Percentiles rank a stretch among this genome's conserved stretches.
Evolutionary conservation across 2,113 vertebrate genomes (phyloP).

Genomic region (Ammodytes dubius): DNA sequence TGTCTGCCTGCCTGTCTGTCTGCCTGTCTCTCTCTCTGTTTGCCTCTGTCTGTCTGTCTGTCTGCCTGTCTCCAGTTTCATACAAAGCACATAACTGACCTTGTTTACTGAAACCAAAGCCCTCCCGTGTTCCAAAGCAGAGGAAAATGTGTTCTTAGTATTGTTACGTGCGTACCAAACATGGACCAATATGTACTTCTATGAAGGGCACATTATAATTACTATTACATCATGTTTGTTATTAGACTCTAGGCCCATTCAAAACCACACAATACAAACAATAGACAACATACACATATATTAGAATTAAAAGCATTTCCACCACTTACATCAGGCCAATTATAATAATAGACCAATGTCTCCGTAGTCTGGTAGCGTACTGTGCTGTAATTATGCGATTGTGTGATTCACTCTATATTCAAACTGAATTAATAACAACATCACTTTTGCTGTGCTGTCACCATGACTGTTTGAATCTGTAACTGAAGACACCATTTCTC

Average conservation of each 20-base stretch:
- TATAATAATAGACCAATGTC: no score
- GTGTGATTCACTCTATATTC: neutral
- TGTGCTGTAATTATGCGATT: neutral
- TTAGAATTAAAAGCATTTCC: no score
- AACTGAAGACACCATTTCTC: neutral
- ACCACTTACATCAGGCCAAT: no score
- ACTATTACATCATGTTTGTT: no score
- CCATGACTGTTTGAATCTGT: neutral
- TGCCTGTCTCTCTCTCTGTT: slow-evolving; percentile 21
- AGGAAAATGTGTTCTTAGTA: slow-evolving; percentile 9
- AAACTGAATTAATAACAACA: neutral
- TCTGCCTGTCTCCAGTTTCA: slow-evolving; percentile 49
- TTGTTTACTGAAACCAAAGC: slow-evolving; percentile 67
- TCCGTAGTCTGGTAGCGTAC: no score
- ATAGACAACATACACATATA: neutral
- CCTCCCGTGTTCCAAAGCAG: slow-evolving; percentile 23
- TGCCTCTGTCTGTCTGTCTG: no score
- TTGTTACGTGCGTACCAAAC: slow-evolving; percentile 15
- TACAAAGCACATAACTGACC: slow-evolving; percentile 44
- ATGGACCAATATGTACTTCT: slow-evolving; percentile 1
- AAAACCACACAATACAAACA: no score
- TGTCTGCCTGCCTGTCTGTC: no score
- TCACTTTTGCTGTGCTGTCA: neutral
- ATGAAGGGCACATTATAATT: neutral
- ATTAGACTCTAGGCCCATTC: no score